Conservation (phyloP, 2,888 invertebrate genomes). For the Teinopalpus imperialis region DNA sequence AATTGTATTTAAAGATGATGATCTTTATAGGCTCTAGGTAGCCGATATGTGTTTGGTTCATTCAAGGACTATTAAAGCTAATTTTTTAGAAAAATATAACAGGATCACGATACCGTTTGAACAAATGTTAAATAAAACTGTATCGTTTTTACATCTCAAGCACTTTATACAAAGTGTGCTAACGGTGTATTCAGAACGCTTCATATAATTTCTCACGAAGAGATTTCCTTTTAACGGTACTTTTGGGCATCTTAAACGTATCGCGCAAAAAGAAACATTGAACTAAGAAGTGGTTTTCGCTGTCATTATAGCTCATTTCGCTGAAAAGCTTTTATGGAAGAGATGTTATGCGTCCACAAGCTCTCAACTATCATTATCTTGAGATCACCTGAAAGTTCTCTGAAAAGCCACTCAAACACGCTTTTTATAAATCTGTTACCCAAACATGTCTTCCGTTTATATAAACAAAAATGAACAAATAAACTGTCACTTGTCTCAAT, state of each 20-base stretch:
- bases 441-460: no score
- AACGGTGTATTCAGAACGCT: slow-evolving; percentile 11
- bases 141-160: slow-evolving; percentile 11
- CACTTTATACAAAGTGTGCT: slow-evolving; percentile 21
- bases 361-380: slow-evolving; percentile 59
- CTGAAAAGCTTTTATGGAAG: slow-evolving; percentile 58
- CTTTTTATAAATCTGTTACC: slow-evolving; percentile 5
- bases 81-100: neutral
- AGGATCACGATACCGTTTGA: neutral
- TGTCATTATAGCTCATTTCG: slow-evolving; percentile 65
- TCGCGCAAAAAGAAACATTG: slow-evolving; percentile 55
- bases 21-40: no score
- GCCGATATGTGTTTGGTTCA: no score
- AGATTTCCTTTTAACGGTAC: slow-evolving; percentile 35
- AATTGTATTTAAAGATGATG: no score
- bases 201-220: slow-evolving; percentile 25
- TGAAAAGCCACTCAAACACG: slow-evolving; percentile 32
- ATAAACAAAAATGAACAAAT: no score
- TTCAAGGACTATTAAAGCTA: no score
- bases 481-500: no score
- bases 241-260: slow-evolving; percentile 44
- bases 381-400: slow-evolving; percentile 48
- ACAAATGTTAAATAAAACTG: slow-evolving; percentile 6
- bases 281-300: slow-evolving; percentile 60
- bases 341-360: slow-evolving; percentile 45